phyloP scores from a whole-genome alignment of 1,140 invertebrate genomes.

The Drosophila nikananu region DNA sequence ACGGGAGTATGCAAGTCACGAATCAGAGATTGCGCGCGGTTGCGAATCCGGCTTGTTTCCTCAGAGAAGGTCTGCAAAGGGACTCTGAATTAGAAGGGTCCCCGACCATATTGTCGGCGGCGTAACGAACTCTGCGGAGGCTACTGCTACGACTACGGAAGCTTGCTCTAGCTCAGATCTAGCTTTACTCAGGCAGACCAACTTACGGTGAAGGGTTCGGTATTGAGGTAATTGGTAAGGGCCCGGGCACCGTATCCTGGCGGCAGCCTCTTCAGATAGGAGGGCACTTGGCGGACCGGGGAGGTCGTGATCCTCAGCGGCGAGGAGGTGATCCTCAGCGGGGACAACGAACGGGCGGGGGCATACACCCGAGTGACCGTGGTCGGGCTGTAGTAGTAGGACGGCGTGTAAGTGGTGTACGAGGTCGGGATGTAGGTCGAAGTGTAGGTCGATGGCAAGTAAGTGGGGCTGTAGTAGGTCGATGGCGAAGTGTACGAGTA shows the following conservation, averaged over 20 bases:
- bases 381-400: constrained; percentile 78
- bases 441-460: constrained; percentile 87
- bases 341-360: constrained; percentile 84
- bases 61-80: constrained; percentile 90
- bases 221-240: constrained; percentile 91
- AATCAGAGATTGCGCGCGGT: constrained; percentile 90
- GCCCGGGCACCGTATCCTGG: constrained; percentile 89
- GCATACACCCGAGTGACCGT: constrained; percentile 76
- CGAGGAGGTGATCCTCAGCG: constrained; percentile 87
- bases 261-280: constrained; percentile 88
- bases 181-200: constrained; percentile 7
- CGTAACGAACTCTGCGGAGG: constrained; percentile 66
- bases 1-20: constrained; percentile 90
- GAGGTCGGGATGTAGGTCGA: constrained; percentile 73
- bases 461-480: constrained; percentile 71
- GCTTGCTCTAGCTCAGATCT: constrained; percentile 85
- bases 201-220: constrained; percentile 86
- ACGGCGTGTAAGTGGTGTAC: constrained; percentile 79
- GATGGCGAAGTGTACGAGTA: constrained; percentile 67
- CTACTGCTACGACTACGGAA: constrained; percentile 66
- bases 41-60: constrained; percentile 91
- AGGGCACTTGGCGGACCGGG: constrained; percentile 88
- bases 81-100: constrained; percentile 2
- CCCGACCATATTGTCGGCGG: not conserved
- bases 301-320: constrained; percentile 86